Evolutionary conservation across 2,888 invertebrate genomes (phyloP), one percentile per base, ranked within the genome.

Genomic region (Trachelus stipa): DNA sequence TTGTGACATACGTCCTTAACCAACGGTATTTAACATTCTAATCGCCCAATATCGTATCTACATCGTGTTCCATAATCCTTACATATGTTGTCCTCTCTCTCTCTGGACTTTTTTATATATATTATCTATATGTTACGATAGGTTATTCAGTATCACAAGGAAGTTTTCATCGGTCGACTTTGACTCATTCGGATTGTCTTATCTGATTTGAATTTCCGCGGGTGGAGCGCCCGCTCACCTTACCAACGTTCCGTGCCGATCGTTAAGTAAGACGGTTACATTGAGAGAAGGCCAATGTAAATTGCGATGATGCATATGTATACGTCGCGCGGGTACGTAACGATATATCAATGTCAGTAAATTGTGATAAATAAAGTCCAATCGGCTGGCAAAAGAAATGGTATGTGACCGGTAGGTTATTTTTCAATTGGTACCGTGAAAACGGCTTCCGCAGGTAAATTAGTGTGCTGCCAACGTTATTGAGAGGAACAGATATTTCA

Each of bases 341-440:
- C 87, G 87, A 90, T 89, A 88, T 87, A 90, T 90, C 90, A 90
- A 89, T 85, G 90, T 89, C 90, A 86, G 86, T 85, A 89, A 90
- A 90, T 89, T 88, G 89, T 90, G 89, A 90, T 90, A 90, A 89
- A 90, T 90, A 90, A 90, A 89, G 89, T 88, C 87, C 88, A 89
- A 90, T 90, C 89, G 88, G 87, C 56, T 85, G 87, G 82, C 79
- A 1, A 37, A 78, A 78, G 35, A 74, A 74, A 74, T n/a, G 33
- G 74, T 35, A 30, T 30, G 4, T 23, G 74, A 30, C 12, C 74
- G 31, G 71, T 31, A 71, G 71, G 71, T 31, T 71, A 33, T 31
- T 71, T 34, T 34, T 31, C 34, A 71, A 71, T 71, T 23, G 71
- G 71, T 56, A 56, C 56, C 56, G 9, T 56, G 56, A 56, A 56